Evolutionary conservation across 2,797 vertebrate genomes (phyloP).

Genomic region (Clamator glandarius): DNA sequence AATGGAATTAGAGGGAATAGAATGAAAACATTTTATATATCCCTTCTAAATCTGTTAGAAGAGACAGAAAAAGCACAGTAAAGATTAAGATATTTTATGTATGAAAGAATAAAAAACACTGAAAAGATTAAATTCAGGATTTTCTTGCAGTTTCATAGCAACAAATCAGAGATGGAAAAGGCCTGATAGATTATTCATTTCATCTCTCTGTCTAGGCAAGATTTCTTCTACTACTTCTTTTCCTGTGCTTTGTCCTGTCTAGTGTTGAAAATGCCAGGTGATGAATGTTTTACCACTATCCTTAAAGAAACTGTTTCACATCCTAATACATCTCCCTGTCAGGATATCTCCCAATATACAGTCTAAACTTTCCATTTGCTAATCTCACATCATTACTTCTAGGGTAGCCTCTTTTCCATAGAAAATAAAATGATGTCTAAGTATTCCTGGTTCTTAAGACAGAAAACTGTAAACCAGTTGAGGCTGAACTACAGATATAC

Average conservation of each 20-base stretch:
- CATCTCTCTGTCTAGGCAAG: slow-evolving; percentile 24
- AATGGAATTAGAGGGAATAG: slow-evolving; percentile 7
- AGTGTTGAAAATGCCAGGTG: slow-evolving; percentile 7
- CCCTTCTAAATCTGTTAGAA: neutral
- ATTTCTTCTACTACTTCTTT: slow-evolving; percentile 21
- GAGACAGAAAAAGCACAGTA: neutral
- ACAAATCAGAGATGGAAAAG: slow-evolving; percentile 49
- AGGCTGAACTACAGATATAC: neutral
- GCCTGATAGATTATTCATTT: slow-evolving; percentile 50
- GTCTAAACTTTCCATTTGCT: slow-evolving; percentile 28
- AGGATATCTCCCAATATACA: neutral
- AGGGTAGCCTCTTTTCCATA: neutral
- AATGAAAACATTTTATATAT: slow-evolving; percentile 40
- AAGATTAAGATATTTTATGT: slow-evolving; percentile 45
- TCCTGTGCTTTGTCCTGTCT: neutral
- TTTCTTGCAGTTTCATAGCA: slow-evolving; percentile 55
- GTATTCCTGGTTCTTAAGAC: neutral
- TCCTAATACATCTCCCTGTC: slow-evolving; percentile 1
- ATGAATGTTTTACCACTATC: slow-evolving; percentile 2
- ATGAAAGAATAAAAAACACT: slow-evolving; percentile 49
- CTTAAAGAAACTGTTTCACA: slow-evolving; percentile 24
- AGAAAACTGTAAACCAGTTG: neutral
- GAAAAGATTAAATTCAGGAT: slow-evolving; percentile 47
- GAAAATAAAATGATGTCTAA: neutral
- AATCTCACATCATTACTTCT: slow-evolving; percentile 10